These are phyloP conservation scores for Oopsacas minuta DNA, from an alignment of 37 sponge, comb jelly and placozoan genomes.

Conservation along the genomic window DNA sequence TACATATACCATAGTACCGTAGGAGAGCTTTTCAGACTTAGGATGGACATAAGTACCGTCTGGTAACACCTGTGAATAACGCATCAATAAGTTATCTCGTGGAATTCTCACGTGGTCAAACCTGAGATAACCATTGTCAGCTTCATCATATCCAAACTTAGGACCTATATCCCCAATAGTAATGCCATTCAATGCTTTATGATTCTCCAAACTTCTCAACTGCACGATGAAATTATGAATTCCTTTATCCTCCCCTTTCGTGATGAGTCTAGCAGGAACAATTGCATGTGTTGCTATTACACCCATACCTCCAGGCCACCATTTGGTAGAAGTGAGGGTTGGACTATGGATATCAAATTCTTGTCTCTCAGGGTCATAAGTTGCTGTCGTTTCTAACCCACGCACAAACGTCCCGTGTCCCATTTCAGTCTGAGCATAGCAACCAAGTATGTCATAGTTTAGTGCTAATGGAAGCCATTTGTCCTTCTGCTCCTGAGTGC, in stretches of 20 bases:
- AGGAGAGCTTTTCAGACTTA: constrained; percentile 44
- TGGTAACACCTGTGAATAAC: constrained; percentile 27
- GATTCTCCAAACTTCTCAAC: constrained; percentile 66
- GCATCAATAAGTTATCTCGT: constrained; percentile 80
- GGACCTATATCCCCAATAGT: constrained; percentile 86
- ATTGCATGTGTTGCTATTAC: constrained; percentile 65
- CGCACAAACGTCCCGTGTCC: constrained; percentile 77
- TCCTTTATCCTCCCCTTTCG: constrained; percentile 52
- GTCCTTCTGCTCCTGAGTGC: constrained; percentile 58
- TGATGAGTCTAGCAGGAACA: constrained; percentile 58
- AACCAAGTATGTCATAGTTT: constrained; percentile 53
- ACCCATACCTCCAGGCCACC: constrained; percentile 74
- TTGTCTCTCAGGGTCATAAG: constrained; percentile 50
- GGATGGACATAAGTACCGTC: constrained; percentile 63
- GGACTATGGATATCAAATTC: constrained; percentile 69
- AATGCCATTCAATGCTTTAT: constrained; percentile 41
- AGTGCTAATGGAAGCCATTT: constrained; percentile 56
- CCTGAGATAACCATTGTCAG: constrained; percentile 78
- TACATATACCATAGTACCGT: constrained; percentile 74
- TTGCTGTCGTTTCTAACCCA: constrained; percentile 77
- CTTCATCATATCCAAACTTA: constrained; percentile 56
- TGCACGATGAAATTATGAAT: too few relatives aligned
- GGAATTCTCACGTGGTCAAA: constrained; percentile 69
- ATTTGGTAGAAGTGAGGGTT: constrained; percentile 72
- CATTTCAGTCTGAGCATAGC: constrained; percentile 87